Conservation (phyloP, 2,797 vertebrate genomes). For the Anableps anableps region DNA sequence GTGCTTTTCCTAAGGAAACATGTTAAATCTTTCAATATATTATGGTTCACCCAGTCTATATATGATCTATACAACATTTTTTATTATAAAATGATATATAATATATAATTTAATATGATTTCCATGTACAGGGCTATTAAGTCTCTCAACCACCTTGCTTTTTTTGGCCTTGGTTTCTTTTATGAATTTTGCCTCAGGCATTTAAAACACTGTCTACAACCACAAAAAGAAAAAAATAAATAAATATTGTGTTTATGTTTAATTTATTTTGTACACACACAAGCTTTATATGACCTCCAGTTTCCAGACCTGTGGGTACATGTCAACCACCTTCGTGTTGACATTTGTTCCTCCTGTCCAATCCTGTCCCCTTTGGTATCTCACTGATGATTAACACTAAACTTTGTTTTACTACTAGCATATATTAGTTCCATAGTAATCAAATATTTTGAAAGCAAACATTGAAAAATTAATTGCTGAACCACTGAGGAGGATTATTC, state of each 20-base stretch:
- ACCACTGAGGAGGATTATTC: background rate
- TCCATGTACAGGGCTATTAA: background rate
- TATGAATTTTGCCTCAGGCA: background rate
- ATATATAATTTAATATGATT: background rate
- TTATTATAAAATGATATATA: background rate
- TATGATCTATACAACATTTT: background rate
- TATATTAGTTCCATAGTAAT: background rate
- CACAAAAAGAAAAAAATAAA: too few species aligned
- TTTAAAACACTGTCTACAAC: background rate
- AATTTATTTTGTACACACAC: background rate
- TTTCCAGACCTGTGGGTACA: background rate
- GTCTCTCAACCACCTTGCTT: background rate
- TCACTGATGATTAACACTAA: background rate
- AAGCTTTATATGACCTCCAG: background rate
- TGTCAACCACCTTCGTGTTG: background rate
- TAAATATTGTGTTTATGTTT: background rate
- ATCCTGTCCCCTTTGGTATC: background rate
- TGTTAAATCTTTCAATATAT: background rate
- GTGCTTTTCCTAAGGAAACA: too few species aligned
- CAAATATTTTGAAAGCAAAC: constrained; percentile 1
- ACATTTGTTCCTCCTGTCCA: background rate
- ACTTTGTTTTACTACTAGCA: background rate
- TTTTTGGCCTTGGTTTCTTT: background rate
- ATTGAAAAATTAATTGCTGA: background rate
- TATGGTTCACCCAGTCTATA: background rate